Evolutionary conservation across 1,140 invertebrate genomes (phyloP), one percentile per base, ranked within the genome.

Genomic region (Caenorhabditis remanei): DNA sequence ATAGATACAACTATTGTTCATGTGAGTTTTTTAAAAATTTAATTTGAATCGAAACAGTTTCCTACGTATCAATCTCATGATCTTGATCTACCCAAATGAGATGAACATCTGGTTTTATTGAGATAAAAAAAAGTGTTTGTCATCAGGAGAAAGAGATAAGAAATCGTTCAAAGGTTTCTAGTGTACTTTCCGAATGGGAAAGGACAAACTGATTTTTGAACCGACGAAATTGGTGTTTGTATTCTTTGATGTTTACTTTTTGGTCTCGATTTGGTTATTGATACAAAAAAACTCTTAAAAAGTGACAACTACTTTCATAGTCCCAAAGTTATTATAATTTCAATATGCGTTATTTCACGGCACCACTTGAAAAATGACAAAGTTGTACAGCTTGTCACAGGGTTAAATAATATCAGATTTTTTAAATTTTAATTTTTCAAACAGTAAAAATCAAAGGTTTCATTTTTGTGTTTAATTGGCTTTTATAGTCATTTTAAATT

Each of bases 61-160:
- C 32, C 32, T 32, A 32, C 32, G 32, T 32, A 32, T 32, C 32
- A 32, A 32, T 32, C 32, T 53, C n/a, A 14, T 24, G 32, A 71
- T 71, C 65, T 82, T 46, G 24, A 24, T 46, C 56, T 24, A 24
- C 41, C 43, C 61, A 63, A n/a, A n/a, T n/a, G n/a, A n/a, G n/a
- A n/a, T 85, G 63, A 41, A 67, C 43, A 85, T 46, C 61, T 85
- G 48, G 43, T 85, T 41, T 50, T 63, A 32, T 32, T 8, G n/a
- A 58, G n/a, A 58, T 41, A 46, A n/a, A 43, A 65, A 24, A 55
- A 85, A 41, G 16, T 53, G 43, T 55, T 85, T n/a, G n/a, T 21
- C n/a, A 32, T 32, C 32, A 32, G 32, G 32, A 32, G 53, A 55
- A 9, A 56, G 55, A 65, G 65, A 63, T 75, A 41, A 75, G 43